Evolutionary conservation across 2,113 vertebrate genomes (phyloP).

Genomic region (Laticauda colubrina): DNA sequence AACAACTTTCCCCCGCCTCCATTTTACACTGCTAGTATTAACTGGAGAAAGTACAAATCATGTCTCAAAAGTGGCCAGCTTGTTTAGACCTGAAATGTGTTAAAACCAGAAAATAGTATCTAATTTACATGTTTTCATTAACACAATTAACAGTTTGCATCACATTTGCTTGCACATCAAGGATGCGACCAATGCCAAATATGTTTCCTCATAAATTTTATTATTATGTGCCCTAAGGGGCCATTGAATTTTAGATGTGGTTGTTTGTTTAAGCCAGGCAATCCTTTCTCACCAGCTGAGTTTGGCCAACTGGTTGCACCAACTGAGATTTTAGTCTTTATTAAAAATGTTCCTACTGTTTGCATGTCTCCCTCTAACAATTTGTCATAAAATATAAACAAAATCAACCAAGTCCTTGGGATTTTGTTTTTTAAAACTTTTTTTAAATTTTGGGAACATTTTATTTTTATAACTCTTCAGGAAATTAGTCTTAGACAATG

Average conservation of each 20-base stretch:
- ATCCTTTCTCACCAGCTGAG: neutral
- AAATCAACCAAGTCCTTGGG: neutral
- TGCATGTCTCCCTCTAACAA: neutral
- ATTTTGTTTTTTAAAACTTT: neutral
- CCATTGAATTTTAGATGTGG: neutral
- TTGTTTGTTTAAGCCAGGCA: neutral
- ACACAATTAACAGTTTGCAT: slow-evolving; percentile 23
- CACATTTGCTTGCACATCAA: slow-evolving; percentile 20
- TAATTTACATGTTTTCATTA: slow-evolving; percentile 34
- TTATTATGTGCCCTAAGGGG: neutral
- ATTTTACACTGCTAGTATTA: slow-evolving; percentile 52
- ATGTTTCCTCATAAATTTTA: neutral
- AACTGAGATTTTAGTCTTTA: neutral
- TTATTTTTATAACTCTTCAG: neutral
- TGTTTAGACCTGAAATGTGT: neutral
- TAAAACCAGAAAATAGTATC: slow-evolving; percentile 6
- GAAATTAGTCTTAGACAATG: neutral
- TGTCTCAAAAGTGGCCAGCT: slow-evolving; percentile 35
- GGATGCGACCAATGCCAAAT: slow-evolving; percentile 10
- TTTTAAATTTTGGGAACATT: neutral
- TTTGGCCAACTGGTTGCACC: neutral
- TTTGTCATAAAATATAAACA: neutral
- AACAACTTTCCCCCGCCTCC: slow-evolving; percentile 38
- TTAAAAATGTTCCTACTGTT: neutral
- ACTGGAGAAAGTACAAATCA: slow-evolving; percentile 57